Base-by-base conservation (phyloP, 1,140 invertebrate genomes). In the Agraylea sexmaculata region DNA sequence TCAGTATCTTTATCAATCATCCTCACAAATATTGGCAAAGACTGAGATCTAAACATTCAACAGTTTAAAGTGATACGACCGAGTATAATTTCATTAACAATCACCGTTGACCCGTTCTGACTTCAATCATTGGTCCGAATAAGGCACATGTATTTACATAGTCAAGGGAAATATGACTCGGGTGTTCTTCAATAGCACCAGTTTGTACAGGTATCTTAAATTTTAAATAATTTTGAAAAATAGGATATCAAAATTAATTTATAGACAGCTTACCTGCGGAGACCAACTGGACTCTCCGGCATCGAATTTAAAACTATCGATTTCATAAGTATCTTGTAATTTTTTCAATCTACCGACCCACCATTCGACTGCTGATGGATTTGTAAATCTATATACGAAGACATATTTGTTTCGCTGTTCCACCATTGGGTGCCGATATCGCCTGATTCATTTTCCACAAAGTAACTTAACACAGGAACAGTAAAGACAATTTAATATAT, bases 271-370 rank as follows among this genome's bases (percentile, higher is more conserved):
- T 52, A 64, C 65, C 54, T 68, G 62, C 53, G 70, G 72, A 40
- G 69, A 56, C 69, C 68, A 76, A 40, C 68, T 70, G 7, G 58
- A 62, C 62, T 89, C 85, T 15, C 87, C 87, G 3, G 82, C 87
- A 57, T 92, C 88, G 53, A 90, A 90, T 57, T 91, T 92, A 52
- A 87, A 89, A 40, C 80, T 76, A 53, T 83, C 78, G 13, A 93
- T 75, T 0, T 75, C 77, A 43, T 66, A 69, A 0, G 62, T 49
- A 0, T 55, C 47, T 51, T 74, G 56, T 1, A 90, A 42, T 4
- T 52, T 50, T 18, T 62, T 51, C 2, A 89, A 54, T 46, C 77
- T 57, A 2, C 53, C 51, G 0, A 65, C 53, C 68, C 75, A 90
- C 86, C 86, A 90, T 4, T 61, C 43, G 0, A 70, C 66, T 0